A percentile compares a stretch with the other conserved stretches of the same genome.
Conservation (phyloP, 2,113 vertebrate genomes). For the Leptobrachium leishanense region DNA sequence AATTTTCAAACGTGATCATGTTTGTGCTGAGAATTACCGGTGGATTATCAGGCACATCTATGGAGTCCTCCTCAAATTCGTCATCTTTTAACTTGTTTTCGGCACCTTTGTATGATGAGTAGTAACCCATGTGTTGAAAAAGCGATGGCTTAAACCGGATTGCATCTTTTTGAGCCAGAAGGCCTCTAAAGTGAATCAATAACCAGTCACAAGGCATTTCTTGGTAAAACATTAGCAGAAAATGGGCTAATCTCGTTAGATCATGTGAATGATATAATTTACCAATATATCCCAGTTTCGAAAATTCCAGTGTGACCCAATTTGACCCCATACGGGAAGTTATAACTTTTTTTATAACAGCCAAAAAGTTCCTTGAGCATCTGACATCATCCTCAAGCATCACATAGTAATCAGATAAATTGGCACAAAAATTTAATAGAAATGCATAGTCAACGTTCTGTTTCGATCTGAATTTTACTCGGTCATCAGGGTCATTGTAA, state of each 20-base stretch:
- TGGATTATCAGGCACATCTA: constrained; percentile 95
- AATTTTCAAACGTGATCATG: constrained; percentile 96
- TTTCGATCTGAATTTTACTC: constrained; percentile 95
- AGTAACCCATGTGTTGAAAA: constrained; percentile 98
- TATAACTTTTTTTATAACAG: constrained; percentile 94
- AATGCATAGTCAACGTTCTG: constrained; percentile 93
- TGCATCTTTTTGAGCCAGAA: constrained; percentile 91
- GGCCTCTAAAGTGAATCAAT: constrained; percentile 89
- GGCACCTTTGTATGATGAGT: constrained; percentile 92
- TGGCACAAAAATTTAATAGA: constrained; percentile 92
- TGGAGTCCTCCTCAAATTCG: constrained; percentile 94
- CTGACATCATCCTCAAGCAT: constrained; percentile 97
- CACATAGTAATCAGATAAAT: constrained; percentile 96
- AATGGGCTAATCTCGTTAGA: constrained; percentile 89
- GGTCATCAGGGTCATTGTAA: constrained; percentile 94
- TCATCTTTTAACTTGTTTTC: constrained; percentile 98
- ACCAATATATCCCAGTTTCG: constrained; percentile 96
- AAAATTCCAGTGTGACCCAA: constrained; percentile 97
- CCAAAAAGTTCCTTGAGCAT: constrained; percentile 94
- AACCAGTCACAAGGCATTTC: constrained; percentile 99
- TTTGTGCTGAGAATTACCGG: constrained; percentile 88
- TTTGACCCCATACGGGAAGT: constrained; percentile 90
- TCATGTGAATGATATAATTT: constrained; percentile 88
- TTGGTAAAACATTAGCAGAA: constrained; percentile 99
- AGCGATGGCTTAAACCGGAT: constrained; percentile 97